phyloP scores from a whole-genome alignment of 2,113 vertebrate species.

The Petromus typicus region DNA sequence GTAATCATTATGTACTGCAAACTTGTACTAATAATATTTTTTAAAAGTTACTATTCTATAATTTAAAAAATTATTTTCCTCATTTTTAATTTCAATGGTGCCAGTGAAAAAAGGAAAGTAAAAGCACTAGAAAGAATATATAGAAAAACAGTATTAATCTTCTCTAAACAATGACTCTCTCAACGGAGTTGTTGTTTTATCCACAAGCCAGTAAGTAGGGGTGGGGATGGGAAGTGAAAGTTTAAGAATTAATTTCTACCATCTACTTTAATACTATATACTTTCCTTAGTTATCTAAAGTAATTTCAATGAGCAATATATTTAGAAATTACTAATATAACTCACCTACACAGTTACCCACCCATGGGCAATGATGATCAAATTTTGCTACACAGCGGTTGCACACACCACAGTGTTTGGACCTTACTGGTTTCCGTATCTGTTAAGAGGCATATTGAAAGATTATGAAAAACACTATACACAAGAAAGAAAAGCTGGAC shows the following conservation, averaged over 20 bases:
- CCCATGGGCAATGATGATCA: slow-evolving; percentile 99
- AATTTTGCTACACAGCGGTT: slow-evolving; percentile 99
- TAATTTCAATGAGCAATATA: slow-evolving; percentile 38
- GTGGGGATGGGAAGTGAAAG: not conserved
- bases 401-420: slow-evolving; percentile 98
- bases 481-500: not conserved
- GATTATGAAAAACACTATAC: slow-evolving; percentile 57
- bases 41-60: not conserved
- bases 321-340: slow-evolving; percentile 72
- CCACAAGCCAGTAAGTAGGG: not conserved
- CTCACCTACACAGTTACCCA: slow-evolving; percentile 99
- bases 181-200: not conserved
- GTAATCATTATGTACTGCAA: not conserved
- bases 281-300: slow-evolving; percentile 11
- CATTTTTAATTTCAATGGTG: slow-evolving; percentile 9
- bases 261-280: slow-evolving; percentile 17
- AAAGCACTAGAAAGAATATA: not conserved
- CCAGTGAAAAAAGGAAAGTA: not conserved
- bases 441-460: slow-evolving; percentile 78
- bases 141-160: not conserved
- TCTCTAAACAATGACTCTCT: not conserved
- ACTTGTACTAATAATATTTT: not conserved
- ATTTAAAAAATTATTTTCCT: not conserved
- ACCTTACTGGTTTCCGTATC: slow-evolving; percentile 99
- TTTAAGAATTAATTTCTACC: slow-evolving; percentile 12